Evolutionary conservation across 2,113 vertebrate genomes (phyloP).

Genomic region (Larimichthys polyactis): DNA sequence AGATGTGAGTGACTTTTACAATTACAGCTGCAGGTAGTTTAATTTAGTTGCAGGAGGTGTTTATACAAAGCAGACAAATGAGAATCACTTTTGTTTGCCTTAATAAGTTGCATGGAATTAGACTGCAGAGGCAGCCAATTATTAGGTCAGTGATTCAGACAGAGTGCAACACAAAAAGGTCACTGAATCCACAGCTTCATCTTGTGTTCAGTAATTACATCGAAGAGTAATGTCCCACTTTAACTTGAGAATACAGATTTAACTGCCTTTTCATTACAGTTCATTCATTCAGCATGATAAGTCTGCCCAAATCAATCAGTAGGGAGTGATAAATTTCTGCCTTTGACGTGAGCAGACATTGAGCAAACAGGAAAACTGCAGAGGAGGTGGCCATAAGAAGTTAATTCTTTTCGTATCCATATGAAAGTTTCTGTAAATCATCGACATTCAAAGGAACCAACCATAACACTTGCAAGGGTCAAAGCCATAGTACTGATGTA

Average conservation of each 20-base stretch:
- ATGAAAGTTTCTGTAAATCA: neutral
- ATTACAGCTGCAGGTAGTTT: conserved; percentile 10
- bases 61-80: neutral
- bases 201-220: too few relatives aligned
- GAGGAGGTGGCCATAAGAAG: neutral
- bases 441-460: neutral
- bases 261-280: too few relatives aligned
- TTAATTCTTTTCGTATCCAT: neutral
- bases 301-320: neutral
- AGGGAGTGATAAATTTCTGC: neutral
- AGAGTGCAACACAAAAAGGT: neutral
- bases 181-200: too few relatives aligned
- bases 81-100: neutral
- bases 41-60: neutral
- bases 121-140: neutral
- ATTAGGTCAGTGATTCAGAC: neutral
- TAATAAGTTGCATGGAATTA: neutral
- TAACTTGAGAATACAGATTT: too few relatives aligned
- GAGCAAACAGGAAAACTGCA: neutral
- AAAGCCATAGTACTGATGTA: neutral
- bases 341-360: neutral
- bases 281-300: too few relatives aligned
- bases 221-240: too few relatives aligned
- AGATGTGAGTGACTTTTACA: neutral
- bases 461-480: neutral